Evolutionary conservation across 1,140 invertebrate genomes (phyloP).

Genomic region (Lethrus apterus): DNA sequence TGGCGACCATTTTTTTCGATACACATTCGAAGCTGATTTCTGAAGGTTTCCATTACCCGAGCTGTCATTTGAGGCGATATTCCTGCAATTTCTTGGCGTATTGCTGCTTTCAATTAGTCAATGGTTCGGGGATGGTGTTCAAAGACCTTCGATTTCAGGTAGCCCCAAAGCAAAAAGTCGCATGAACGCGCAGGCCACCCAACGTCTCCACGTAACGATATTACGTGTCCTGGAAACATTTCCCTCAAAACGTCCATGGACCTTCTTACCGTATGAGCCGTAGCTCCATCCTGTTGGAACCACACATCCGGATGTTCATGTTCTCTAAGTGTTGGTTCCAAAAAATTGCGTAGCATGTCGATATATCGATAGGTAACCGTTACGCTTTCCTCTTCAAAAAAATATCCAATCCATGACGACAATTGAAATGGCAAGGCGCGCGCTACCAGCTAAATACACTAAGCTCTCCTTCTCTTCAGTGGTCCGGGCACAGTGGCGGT

Average conservation of each 20-base stretch:
- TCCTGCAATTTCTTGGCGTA: too few species aligned
- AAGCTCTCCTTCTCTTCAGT: too few species aligned
- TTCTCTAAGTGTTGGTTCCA: not conserved
- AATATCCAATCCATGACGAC: too few species aligned
- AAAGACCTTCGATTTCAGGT: slow-evolving; percentile 1
- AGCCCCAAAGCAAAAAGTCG: slow-evolving; percentile 12
- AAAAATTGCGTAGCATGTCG: not conserved
- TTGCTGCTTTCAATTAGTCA: too few species aligned
- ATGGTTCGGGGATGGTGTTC: not conserved
- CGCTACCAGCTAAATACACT: too few species aligned
- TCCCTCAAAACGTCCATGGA: slow-evolving; percentile 24
- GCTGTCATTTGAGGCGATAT: not conserved
- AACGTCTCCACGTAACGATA: slow-evolving; percentile 17
- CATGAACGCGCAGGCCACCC: slow-evolving; percentile 9
- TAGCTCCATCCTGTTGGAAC: slow-evolving; percentile 18
- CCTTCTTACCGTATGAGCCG: slow-evolving; percentile 20
- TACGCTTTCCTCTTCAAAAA: slow-evolving; percentile 1
- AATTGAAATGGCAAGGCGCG: too few species aligned
- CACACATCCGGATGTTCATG: not conserved
- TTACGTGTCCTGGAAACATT: slow-evolving; percentile 26
- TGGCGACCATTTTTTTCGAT: not conserved
- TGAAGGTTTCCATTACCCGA: not conserved
- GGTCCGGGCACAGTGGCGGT: too few species aligned
- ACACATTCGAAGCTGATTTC: not conserved
- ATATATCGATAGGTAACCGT: not conserved